A percentile compares a stretch with the other conserved stretches of the same genome.
Evolutionary conservation across 2,797 vertebrate genomes (phyloP).

Genomic region (Momotus momota): DNA sequence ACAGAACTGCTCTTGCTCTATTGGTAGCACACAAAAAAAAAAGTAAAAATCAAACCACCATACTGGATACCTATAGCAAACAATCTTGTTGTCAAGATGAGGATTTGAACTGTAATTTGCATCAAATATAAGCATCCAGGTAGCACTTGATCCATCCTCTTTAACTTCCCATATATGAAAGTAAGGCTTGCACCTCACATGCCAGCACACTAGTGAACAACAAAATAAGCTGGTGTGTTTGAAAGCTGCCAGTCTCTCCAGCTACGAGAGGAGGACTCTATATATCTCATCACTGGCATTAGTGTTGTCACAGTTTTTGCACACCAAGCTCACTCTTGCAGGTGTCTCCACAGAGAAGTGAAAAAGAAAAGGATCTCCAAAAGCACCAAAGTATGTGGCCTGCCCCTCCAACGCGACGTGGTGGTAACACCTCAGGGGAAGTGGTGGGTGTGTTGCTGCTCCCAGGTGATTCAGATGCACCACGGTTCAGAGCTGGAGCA

Average conservation of each 20-base stretch:
- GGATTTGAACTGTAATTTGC: not conserved
- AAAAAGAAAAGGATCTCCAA: not conserved
- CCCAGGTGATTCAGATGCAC: not conserved
- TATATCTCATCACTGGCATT: not conserved
- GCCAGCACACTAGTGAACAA: not conserved
- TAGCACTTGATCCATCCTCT: not conserved
- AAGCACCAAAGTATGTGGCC: rapidly evolving
- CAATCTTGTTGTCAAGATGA: not conserved
- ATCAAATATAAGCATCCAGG: not conserved
- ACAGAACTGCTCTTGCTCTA: not conserved
- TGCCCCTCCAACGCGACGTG: rapidly evolving
- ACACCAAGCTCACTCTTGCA: not conserved
- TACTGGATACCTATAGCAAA: not conserved
- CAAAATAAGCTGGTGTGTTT: not conserved
- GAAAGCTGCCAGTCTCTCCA: not conserved
- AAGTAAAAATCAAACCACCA: not conserved
- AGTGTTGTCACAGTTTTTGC: not conserved
- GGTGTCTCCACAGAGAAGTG: rapidly evolving
- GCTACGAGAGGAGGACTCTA: rapidly evolving
- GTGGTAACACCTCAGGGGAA: not conserved
- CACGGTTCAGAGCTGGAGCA: not conserved
- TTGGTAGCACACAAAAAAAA: not conserved
- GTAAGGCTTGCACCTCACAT: not conserved
- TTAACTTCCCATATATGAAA: not conserved
- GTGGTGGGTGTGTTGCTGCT: not conserved